These are phyloP conservation scores for Protobothrops mucrosquamatus DNA, from an alignment of 2,113 vertebrate genomes.

Conservation along the genomic window DNA sequence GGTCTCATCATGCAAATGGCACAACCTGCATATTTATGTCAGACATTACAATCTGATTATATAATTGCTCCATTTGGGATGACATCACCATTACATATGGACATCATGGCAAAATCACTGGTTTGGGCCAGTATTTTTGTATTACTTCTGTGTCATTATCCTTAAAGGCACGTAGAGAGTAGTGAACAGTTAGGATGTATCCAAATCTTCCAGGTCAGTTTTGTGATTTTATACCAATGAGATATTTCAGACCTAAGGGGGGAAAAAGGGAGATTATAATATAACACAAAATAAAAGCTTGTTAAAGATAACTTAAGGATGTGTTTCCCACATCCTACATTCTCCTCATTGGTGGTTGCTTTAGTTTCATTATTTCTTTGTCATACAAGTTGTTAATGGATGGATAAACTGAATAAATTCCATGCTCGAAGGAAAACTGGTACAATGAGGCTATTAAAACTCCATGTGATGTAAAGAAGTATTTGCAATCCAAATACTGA, in stretches of 20 bases:
- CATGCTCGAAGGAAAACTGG: not conserved
- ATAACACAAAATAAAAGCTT: too few relatives aligned
- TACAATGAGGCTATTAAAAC: not conserved
- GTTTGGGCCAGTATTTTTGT: not conserved
- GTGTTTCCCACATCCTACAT: not conserved
- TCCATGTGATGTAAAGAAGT: not conserved
- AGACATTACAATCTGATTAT: too few relatives aligned
- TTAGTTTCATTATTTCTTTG: not conserved
- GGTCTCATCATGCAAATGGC: not conserved
- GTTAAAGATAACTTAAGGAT: not conserved
- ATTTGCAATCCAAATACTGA: not conserved
- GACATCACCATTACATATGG: not conserved
- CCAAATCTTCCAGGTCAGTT: too few relatives aligned
- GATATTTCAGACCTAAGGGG: too few relatives aligned
- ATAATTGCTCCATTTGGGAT: not conserved
- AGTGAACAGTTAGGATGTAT: too few relatives aligned
- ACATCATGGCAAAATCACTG: not conserved
- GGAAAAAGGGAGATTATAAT: too few relatives aligned
- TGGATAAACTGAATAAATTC: not conserved
- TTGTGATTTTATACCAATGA: too few relatives aligned
- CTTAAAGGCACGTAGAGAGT: too few relatives aligned
- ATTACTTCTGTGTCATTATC: too few relatives aligned
- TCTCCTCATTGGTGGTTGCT: not conserved
- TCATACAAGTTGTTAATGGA: not conserved
- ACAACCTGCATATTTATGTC: not conserved